phyloP scores from a whole-genome alignment of 2,113 vertebrate genomes.

The Sminthopsis crassicaudata region DNA sequence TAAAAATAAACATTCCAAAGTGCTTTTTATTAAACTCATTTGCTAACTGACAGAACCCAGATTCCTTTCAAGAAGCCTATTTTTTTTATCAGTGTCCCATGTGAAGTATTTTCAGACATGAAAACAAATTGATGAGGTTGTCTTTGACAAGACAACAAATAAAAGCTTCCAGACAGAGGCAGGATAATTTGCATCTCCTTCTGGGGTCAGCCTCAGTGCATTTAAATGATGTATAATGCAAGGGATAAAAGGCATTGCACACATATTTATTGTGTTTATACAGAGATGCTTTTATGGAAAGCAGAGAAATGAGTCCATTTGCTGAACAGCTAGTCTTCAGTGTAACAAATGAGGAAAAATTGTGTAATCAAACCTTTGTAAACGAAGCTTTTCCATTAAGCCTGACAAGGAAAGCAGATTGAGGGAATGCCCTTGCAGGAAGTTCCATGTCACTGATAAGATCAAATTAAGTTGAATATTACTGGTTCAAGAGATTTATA shows the following conservation, averaged over 20 bases:
- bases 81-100: neutral
- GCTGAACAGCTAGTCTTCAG: neutral
- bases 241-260: neutral
- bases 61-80: neutral
- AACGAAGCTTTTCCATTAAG: neutral
- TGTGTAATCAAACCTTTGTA: neutral
- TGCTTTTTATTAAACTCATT: neutral
- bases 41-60: neutral
- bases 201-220: neutral
- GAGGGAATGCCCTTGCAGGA: neutral
- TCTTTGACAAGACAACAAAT: neutral
- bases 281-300: neutral
- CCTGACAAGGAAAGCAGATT: neutral
- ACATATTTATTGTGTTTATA: neutral
- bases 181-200: neutral
- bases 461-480: neutral
- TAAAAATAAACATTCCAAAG: neutral
- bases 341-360: neutral
- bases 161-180: neutral
- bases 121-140: neutral
- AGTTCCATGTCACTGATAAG: neutral
- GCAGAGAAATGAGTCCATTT: neutral
- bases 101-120: neutral
- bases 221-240: neutral
- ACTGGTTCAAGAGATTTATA: neutral